Conservation (phyloP, 1,140 invertebrate species). For the Rhopalosiphum padi region DNA sequence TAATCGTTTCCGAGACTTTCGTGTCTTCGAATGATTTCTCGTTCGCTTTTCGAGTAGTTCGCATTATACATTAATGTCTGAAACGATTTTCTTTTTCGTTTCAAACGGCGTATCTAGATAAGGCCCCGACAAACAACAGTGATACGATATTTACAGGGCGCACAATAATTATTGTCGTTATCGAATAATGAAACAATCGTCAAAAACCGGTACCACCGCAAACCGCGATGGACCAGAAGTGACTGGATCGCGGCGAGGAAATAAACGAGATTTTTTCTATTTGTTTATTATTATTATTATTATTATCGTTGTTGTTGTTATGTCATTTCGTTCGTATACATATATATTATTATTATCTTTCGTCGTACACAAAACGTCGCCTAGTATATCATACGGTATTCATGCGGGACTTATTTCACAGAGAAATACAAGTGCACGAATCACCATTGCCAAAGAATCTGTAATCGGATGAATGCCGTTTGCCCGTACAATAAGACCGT, state of each 20-base stretch:
- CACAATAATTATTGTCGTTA: not conserved
- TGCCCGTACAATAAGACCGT: not conserved
- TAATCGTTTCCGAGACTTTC: not conserved
- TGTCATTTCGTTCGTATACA: not conserved
- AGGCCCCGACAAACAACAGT: not conserved
- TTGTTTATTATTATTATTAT: not conserved
- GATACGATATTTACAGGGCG: too few relatives aligned
- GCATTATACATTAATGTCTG: not conserved
- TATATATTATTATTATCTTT: not conserved
- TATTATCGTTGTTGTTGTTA: not conserved
- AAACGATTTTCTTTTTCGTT: not conserved
- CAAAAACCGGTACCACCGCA: not conserved
- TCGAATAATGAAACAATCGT: not conserved
- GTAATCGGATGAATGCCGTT: slow-evolving; percentile 25
- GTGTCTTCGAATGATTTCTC: not conserved
- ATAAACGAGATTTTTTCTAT: not conserved
- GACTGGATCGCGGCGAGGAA: not conserved
- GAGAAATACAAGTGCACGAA: not conserved
- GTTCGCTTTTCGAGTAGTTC: not conserved
- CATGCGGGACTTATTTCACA: not conserved
- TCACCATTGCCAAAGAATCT: not conserved
- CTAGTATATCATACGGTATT: not conserved
- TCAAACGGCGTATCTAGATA: not conserved
- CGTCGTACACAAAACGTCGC: not conserved
- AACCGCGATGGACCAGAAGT: not conserved